A percentile compares a stretch with the other conserved stretches of the same genome.
phyloP scores from a whole-genome alignment of 2,797 vertebrate species.

The Phrynocephalus guinanensis region DNA sequence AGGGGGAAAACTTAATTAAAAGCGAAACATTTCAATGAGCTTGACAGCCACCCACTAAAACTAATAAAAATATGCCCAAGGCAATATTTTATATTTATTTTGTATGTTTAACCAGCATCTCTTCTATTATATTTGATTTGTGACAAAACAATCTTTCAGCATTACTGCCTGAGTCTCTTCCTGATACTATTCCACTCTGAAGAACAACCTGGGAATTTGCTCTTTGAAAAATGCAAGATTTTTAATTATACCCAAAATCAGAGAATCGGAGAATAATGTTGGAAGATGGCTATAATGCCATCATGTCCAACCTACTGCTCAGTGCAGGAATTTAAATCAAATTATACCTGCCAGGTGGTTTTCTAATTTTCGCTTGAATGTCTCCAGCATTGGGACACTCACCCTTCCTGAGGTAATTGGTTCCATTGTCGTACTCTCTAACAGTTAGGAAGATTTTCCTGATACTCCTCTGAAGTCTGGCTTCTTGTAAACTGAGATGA shows the following conservation, averaged over 20 bases:
- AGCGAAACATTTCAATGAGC: slow-evolving; percentile 48
- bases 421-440: too few species aligned
- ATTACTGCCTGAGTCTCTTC: slow-evolving; percentile 25
- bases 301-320: too few species aligned
- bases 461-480: too few species aligned
- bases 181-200: slow-evolving; percentile 6
- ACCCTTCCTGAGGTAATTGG: too few species aligned
- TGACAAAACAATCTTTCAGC: slow-evolving; percentile 20
- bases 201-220: rapidly evolving
- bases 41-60: slow-evolving; percentile 37
- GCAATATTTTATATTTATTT: slow-evolving; percentile 22
- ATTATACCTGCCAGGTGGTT: too few species aligned
- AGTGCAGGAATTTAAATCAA: too few species aligned
- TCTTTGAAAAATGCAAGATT: slow-evolving; percentile 1
- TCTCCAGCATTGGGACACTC: too few species aligned
- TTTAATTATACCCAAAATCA: neutral
- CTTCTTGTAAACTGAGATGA: too few species aligned
- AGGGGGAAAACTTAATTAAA: slow-evolving; percentile 49
- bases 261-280: neutral
- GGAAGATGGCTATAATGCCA: too few species aligned
- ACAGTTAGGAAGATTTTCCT: too few species aligned
- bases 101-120: slow-evolving; percentile 8
- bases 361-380: too few species aligned
- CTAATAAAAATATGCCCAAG: slow-evolving; percentile 40
- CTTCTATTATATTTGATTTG: slow-evolving; percentile 30